phyloP scores from a whole-genome alignment of 1,140 invertebrate species.

The Caligus rogercresseyi region DNA sequence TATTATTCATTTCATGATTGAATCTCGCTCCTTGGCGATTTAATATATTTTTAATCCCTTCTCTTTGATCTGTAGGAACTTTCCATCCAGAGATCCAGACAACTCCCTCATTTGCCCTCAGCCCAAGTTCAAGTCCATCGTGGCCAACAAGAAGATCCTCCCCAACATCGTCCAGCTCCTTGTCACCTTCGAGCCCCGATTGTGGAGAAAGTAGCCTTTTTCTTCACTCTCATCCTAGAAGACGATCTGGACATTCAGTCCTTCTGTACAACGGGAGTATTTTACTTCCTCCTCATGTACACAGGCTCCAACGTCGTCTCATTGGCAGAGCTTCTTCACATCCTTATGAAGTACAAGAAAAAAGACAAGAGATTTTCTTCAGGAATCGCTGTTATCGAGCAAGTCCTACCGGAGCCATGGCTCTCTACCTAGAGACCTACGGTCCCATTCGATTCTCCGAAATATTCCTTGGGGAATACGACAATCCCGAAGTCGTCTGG shows the following conservation, averaged over 20 bases:
- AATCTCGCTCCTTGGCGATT: too few relatives aligned
- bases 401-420: conserved; percentile 92
- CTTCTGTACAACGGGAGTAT: conserved; percentile 84
- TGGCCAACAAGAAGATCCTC: conserved; percentile 70
- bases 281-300: conserved; percentile 98
- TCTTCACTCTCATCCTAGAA: conserved; percentile 59
- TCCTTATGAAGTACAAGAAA: conserved; percentile 38
- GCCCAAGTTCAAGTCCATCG: conserved; percentile 67
- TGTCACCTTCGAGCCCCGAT: conserved; percentile 89
- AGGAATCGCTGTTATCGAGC: conserved; percentile 76
- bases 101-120: conserved; percentile 84
- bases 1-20: too few relatives aligned
- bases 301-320: conserved; percentile 94
- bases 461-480: conserved; percentile 96
- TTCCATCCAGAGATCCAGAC: conserved; percentile 48
- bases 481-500: conserved; percentile 90
- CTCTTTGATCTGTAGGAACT: conserved; percentile 23
- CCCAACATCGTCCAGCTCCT: conserved; percentile 90
- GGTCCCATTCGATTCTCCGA: conserved; percentile 95
- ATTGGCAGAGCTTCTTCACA: conserved; percentile 76
- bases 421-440: conserved; percentile 95
- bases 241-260: conserved; percentile 90
- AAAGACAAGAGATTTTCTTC: conserved; percentile 42
- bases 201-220: conserved; percentile 75
- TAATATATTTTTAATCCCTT: conserved; percentile 6